Conservation (phyloP, 2,113 vertebrate species). For the Ifrita kowaldi region DNA sequence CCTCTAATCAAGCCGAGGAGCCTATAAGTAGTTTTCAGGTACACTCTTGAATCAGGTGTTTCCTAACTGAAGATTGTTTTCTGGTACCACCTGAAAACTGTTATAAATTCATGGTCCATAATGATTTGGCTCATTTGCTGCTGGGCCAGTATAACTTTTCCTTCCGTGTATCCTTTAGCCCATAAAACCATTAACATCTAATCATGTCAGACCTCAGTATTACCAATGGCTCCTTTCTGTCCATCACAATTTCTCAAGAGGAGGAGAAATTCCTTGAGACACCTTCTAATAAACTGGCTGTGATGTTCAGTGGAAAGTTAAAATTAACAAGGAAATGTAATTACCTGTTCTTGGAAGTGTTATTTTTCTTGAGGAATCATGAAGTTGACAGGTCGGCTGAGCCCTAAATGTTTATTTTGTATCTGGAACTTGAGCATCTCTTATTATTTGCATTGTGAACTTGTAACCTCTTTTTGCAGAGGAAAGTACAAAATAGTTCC, state of each 20-base stretch:
- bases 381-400: not conserved
- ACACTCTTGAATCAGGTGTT: not conserved
- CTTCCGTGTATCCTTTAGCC: not conserved
- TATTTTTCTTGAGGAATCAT: constrained; percentile 2
- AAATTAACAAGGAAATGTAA: not conserved
- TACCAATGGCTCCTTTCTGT: not conserved
- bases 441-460: not conserved
- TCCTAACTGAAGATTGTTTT: not conserved
- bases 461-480: not conserved
- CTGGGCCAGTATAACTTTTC: not conserved
- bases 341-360: not conserved
- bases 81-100: not conserved
- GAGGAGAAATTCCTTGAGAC: not conserved
- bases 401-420: not conserved
- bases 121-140: not conserved
- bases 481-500: not conserved
- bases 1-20: not conserved
- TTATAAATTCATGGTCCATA: not conserved
- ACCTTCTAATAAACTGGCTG: not conserved
- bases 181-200: not conserved
- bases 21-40: not conserved
- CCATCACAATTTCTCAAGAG: not conserved
- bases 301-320: not conserved
- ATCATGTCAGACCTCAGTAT: not conserved
- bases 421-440: not conserved